Conservation (phyloP, 2,113 vertebrate species). For the Conger conger region DNA sequence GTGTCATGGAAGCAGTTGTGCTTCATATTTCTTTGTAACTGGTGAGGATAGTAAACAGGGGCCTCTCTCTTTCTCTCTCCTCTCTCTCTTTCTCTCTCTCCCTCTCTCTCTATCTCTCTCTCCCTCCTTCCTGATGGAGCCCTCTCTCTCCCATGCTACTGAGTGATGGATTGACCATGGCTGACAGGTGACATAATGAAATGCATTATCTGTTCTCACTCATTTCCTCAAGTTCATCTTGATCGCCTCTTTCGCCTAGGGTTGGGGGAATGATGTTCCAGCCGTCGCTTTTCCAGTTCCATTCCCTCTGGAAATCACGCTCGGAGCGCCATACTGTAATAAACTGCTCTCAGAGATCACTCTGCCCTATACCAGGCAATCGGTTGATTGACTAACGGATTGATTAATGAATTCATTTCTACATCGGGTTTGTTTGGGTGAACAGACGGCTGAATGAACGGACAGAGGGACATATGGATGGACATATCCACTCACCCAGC, state of each 20-base stretch:
- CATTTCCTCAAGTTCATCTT: background rate
- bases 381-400: background rate
- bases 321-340: background rate
- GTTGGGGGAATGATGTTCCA: background rate
- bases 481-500: background rate
- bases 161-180: background rate
- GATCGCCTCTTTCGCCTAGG: background rate
- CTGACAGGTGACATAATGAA: background rate
- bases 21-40: too few species aligned
- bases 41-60: background rate
- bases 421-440: background rate
- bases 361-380: background rate
- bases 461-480: background rate
- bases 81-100: background rate
- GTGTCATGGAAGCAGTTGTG: too few species aligned
- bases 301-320: background rate
- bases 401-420: background rate
- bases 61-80: background rate
- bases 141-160: background rate
- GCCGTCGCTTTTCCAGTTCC: background rate
- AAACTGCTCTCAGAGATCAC: background rate
- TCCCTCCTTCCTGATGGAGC: too few species aligned
- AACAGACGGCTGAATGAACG: background rate
- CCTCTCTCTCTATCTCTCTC: background rate
- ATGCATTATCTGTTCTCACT: background rate